Evolutionary conservation across 2,888 invertebrate genomes (phyloP).

Genomic region (Matsumyia berberina): DNA sequence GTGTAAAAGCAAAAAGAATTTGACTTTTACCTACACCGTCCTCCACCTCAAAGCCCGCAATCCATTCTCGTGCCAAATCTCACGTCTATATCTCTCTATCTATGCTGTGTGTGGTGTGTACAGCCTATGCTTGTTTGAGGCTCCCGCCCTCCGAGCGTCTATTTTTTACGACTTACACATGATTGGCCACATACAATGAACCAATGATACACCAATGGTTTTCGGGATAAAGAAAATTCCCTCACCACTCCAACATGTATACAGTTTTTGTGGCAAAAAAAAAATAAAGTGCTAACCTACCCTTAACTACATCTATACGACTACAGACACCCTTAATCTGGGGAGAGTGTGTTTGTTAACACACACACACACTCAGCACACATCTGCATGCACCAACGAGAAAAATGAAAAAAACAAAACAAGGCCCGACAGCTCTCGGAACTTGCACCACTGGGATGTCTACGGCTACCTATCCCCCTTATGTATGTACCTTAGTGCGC

Average conservation of each 20-base stretch:
- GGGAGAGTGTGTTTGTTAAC: no score
- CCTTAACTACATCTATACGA: constrained; percentile 29
- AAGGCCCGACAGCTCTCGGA: background rate
- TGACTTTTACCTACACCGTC: no score
- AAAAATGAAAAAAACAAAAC: constrained; percentile 4
- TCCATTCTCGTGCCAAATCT: no score
- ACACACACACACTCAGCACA: constrained; percentile 33
- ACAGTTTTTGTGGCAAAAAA: background rate
- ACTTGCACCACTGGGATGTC: background rate
- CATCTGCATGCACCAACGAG: constrained; percentile 19
- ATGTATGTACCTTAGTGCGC: constrained; percentile 3
- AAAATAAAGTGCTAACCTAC: constrained; percentile 22
- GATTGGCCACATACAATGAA: constrained; percentile 76
- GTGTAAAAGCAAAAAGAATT: no score
- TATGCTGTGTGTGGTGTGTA: no score
- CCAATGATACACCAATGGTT: constrained; percentile 65
- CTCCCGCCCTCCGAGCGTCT: constrained; percentile 9
- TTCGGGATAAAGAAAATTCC: constrained; percentile 33
- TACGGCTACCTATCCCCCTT: background rate
- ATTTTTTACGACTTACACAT: constrained; percentile 72
- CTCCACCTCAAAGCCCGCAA: no score
- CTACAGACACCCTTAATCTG: constrained; percentile 36
- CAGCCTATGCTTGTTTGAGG: background rate
- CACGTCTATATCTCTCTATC: no score
- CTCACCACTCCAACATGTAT: constrained; percentile 22